A percentile compares a stretch with the other conserved stretches of the same genome.
Conservation (phyloP, 2,113 vertebrate genomes). For the Malurus cyaneus region DNA sequence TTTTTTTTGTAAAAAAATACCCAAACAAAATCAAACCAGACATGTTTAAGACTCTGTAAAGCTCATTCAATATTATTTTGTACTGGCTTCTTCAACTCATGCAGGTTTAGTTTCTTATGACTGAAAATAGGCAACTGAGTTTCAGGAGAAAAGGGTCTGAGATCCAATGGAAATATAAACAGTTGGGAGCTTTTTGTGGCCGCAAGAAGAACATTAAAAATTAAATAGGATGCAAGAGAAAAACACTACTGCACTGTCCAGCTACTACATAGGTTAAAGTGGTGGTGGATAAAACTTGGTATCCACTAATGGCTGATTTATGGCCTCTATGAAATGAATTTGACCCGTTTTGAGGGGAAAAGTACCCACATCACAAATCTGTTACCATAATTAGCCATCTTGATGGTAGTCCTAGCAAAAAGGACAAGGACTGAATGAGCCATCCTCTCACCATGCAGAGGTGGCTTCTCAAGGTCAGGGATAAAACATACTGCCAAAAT, state of each 20-base stretch:
- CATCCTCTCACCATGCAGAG: background rate
- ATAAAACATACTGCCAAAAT: background rate
- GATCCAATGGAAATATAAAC: background rate
- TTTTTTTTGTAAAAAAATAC: background rate
- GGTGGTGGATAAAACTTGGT: background rate
- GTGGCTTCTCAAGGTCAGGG: background rate
- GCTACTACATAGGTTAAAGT: background rate
- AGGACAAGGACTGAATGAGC: slow-evolving; percentile 13
- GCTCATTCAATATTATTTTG: background rate
- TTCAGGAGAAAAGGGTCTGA: background rate
- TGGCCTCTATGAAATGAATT: background rate
- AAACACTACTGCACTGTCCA: background rate
- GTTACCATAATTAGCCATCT: slow-evolving; percentile 21
- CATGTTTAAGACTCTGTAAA: background rate
- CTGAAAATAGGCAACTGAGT: background rate
- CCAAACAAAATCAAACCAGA: background rate
- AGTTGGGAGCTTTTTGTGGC: background rate
- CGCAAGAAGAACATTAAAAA: background rate
- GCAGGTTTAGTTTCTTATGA: background rate
- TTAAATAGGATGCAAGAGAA: background rate
- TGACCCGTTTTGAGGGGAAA: slow-evolving; percentile 14
- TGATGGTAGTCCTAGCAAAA: slow-evolving; percentile 12
- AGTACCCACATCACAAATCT: background rate
- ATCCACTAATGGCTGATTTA: background rate
- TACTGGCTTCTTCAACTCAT: background rate